Evolutionary conservation across 2,113 vertebrate species (phyloP).

Genomic region (Fregetta grallaria): DNA sequence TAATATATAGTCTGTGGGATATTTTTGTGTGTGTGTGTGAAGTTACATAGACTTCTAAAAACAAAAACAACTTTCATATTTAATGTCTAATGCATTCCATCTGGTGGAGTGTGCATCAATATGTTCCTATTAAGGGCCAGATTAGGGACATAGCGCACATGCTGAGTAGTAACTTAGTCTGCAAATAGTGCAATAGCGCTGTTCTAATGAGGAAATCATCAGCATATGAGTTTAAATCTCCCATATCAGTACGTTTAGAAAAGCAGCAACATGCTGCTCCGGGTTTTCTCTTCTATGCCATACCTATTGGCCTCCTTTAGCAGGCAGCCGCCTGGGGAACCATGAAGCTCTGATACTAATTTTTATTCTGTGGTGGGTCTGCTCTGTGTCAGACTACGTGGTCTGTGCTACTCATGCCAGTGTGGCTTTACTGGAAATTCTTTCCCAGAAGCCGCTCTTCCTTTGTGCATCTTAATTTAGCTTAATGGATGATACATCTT

Average conservation of each 20-base stretch:
- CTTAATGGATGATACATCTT: background rate
- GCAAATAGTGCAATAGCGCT: background rate
- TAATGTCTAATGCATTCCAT: constrained; percentile 25
- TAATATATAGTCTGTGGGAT: constrained; percentile 30
- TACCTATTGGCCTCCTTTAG: background rate
- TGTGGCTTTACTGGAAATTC: background rate
- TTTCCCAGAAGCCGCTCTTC: background rate
- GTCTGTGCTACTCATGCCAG: background rate
- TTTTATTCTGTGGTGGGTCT: constrained; percentile 8
- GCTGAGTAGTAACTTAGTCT: background rate
- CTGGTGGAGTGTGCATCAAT: background rate
- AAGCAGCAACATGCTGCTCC: background rate
- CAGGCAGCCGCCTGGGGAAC: background rate
- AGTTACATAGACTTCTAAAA: constrained; percentile 42
- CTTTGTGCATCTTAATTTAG: background rate
- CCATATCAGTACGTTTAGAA: background rate
- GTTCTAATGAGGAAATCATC: background rate
- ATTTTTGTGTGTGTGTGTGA: constrained; percentile 17
- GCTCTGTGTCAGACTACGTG: background rate
- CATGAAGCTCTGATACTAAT: background rate
- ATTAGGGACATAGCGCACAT: background rate
- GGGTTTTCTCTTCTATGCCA: background rate
- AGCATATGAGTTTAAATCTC: background rate
- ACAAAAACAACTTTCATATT: constrained; percentile 51
- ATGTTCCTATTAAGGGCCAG: constrained; percentile 7